A percentile compares a stretch with the other conserved stretches of the same genome.
phyloP scores from a whole-genome alignment of 2,113 vertebrate genomes.

The Edolisoma coerulescens region DNA sequence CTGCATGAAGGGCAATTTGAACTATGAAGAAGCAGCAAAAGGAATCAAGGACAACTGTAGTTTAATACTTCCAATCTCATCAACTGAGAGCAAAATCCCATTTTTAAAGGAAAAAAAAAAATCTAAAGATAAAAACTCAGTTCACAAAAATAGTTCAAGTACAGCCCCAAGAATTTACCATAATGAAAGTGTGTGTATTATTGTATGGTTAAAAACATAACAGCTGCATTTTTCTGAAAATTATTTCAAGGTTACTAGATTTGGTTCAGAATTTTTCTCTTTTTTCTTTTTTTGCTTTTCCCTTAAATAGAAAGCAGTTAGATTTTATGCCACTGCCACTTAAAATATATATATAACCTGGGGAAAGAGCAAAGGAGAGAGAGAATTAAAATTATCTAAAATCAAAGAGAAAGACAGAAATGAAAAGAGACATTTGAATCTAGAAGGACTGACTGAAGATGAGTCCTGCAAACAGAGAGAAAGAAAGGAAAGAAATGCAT shows the following conservation, averaged over 20 bases:
- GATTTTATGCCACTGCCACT: neutral
- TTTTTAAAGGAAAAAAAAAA: conserved; percentile 18
- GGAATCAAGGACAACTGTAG: conserved; percentile 74
- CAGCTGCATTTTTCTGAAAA: neutral
- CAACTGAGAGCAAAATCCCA: conserved; percentile 1
- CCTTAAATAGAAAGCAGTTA: neutral
- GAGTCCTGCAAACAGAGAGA: neutral
- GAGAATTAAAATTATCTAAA: neutral
- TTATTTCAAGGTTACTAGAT: neutral
- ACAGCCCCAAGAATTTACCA: neutral
- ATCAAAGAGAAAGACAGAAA: neutral
- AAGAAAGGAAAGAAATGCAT: neutral
- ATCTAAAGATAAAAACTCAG: neutral
- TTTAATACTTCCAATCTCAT: conserved; percentile 38
- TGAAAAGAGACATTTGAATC: neutral
- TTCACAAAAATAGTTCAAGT: conserved; percentile 20
- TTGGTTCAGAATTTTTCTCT: neutral
- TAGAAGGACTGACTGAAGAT: neutral
- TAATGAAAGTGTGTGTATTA: neutral
- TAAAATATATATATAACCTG: neutral
- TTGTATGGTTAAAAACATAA: neutral
- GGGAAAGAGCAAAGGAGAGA: neutral
- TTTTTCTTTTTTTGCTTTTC: neutral
- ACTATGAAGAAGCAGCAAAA: conserved; percentile 73
- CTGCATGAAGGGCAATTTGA: conserved; percentile 88